Conservation (phyloP, 53 echinoderm and acorn worm genomes). For the Echinarachnius parma region DNA sequence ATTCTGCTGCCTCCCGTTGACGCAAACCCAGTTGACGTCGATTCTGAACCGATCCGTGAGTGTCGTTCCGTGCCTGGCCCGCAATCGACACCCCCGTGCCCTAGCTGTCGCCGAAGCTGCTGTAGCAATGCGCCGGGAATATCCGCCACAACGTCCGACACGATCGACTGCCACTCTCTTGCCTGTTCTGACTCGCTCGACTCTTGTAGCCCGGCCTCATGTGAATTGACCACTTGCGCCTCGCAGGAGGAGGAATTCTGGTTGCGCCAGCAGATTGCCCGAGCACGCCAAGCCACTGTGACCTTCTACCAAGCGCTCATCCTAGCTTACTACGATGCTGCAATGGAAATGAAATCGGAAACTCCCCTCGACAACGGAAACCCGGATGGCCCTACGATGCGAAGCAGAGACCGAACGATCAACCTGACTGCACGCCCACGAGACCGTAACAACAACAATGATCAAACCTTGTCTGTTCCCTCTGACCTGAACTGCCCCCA, state of each 20-base stretch:
- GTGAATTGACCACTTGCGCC: too few relatives aligned
- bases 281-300: conserved; percentile 48
- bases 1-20: conserved; percentile 32
- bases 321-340: conserved; percentile 54
- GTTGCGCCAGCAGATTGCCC: conserved; percentile 16
- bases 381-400: background rate
- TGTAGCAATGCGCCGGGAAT: background rate
- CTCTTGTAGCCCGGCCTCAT: background rate
- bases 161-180: background rate
- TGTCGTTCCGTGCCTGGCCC: background rate
- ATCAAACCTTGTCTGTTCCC: too few relatives aligned
- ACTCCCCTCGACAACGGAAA: conserved; percentile 1
- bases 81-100: conserved; percentile 1
- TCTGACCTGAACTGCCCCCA: conserved; percentile 1
- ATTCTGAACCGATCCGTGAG: background rate
- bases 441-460: background rate
- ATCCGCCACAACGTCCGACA: too few relatives aligned
- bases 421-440: conserved; percentile 4
- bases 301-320: conserved; percentile 75
- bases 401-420: conserved; percentile 5
- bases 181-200: background rate
- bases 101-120: conserved; percentile 13
- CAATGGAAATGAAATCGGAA: background rate
- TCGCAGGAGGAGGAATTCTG: conserved; percentile 1
- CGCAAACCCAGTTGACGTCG: background rate